A percentile compares a stretch with the other conserved stretches of the same genome.
phyloP scores from a whole-genome alignment of 1,140 invertebrate species.

The Macrocentrus cingulum region DNA sequence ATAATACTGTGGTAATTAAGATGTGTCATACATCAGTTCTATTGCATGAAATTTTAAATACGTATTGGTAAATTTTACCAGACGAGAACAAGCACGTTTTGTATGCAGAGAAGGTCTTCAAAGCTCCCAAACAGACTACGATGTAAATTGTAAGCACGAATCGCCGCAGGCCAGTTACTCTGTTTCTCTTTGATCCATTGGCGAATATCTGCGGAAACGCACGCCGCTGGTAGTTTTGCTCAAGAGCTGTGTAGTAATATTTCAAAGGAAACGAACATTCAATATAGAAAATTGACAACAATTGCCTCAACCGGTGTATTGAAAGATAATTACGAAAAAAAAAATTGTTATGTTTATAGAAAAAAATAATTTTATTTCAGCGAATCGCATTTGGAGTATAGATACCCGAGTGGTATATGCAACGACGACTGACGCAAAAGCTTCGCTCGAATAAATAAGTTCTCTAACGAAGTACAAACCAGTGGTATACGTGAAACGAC shows the following conservation, averaged over 20 bases:
- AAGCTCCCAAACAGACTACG: slow-evolving; percentile 36
- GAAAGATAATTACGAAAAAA: background rate
- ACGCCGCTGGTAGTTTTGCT: background rate
- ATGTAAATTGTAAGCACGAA: slow-evolving; percentile 56
- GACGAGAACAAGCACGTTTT: background rate
- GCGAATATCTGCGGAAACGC: slow-evolving; percentile 16
- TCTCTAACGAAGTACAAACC: slow-evolving; percentile 30
- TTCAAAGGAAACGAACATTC: background rate
- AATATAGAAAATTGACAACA: background rate
- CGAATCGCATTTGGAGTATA: background rate
- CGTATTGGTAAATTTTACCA: too few species aligned
- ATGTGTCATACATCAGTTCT: too few species aligned
- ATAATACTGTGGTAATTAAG: too few species aligned
- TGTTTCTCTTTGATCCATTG: slow-evolving; percentile 48
- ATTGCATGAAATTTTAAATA: too few species aligned
- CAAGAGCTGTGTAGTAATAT: background rate
- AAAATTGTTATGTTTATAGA: too few species aligned
- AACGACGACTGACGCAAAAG: slow-evolving; percentile 21
- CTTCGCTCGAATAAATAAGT: slow-evolving; percentile 28
- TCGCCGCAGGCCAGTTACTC: slow-evolving; percentile 41
- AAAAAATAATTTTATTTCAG: background rate
- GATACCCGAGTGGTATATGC: slow-evolving; percentile 25
- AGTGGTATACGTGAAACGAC: slow-evolving; percentile 13
- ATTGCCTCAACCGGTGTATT: background rate
- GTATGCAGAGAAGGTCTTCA: slow-evolving; percentile 1